These are phyloP conservation scores for Drosophila quinaria DNA, from an alignment of 2,888 invertebrate genomes.

Conservation along the genomic window DNA sequence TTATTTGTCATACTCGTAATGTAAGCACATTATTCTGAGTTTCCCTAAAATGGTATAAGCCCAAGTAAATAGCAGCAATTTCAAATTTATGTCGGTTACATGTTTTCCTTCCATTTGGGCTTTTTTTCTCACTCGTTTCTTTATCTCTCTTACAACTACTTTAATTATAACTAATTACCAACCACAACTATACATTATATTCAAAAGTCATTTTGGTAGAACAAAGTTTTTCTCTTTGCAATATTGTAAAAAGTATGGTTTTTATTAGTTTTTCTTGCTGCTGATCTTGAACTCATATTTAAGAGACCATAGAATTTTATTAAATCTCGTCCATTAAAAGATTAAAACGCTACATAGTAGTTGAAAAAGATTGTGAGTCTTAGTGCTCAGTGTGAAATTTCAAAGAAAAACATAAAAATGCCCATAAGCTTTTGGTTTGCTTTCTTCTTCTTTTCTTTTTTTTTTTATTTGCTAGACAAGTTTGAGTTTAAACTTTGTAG, in stretches of 20 bases:
- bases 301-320: neutral
- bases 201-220: neutral
- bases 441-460: neutral
- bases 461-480: conserved; percentile 2
- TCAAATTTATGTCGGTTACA: conserved; percentile 10
- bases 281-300: neutral
- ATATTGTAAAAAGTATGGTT: neutral
- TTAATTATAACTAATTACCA: conserved; percentile 6
- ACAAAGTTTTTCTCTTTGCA: neutral
- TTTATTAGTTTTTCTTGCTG: neutral
- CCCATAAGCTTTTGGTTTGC: conserved; percentile 12
- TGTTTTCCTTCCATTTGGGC: conserved; percentile 9
- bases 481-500: conserved; percentile 25
- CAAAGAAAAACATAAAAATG: conserved; percentile 15
- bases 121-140: neutral
- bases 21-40: conserved; percentile 12
- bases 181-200: neutral
- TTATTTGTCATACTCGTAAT: conserved; percentile 32
- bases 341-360: conserved; percentile 22
- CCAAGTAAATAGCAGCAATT: conserved; percentile 30
- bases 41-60: conserved; percentile 20
- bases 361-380: conserved; percentile 1
- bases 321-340: conserved; percentile 18
- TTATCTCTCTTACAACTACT: neutral
- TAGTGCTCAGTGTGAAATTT: conserved; percentile 9